Evolutionary conservation across 2,888 invertebrate species (phyloP).

Genomic region (Nebria brevicollis): DNA sequence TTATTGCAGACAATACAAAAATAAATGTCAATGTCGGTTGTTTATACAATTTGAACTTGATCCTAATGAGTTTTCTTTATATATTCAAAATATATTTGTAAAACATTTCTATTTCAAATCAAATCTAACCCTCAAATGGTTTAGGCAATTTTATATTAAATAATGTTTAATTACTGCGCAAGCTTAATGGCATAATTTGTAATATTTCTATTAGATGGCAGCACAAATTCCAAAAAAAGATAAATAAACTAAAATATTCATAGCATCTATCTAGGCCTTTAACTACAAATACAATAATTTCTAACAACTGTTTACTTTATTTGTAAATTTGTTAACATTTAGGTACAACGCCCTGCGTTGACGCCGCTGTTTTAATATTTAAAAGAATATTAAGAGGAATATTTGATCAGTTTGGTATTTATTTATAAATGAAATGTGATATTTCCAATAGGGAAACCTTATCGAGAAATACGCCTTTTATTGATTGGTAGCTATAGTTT

Average conservation of each 20-base stretch:
- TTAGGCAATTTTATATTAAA: no score
- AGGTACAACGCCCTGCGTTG: no score
- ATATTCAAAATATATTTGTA: not conserved
- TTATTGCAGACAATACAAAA: not conserved
- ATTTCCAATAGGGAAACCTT: not conserved
- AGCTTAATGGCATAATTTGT: no score
- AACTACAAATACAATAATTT: no score
- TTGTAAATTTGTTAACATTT: no score
- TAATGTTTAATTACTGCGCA: no score
- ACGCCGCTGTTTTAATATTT: no score
- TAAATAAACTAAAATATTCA: no score
- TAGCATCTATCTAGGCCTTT: no score
- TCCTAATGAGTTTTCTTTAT: not conserved
- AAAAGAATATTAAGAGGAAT: not conserved
- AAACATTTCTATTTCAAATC: not conserved
- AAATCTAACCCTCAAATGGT: not conserved
- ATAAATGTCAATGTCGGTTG: not conserved
- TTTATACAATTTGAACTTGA: not conserved
- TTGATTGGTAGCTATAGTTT: conserved; percentile 24
- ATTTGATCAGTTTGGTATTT: not conserved
- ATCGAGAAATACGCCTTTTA: conserved; percentile 17
- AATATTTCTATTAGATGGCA: no score
- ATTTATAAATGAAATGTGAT: not conserved
- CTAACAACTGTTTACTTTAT: no score
- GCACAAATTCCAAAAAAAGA: no score